Evolutionary conservation across 1,140 invertebrate species (phyloP), one percentile per base, ranked within the genome.

Genomic region (Pseudomyrmex concolor): DNA sequence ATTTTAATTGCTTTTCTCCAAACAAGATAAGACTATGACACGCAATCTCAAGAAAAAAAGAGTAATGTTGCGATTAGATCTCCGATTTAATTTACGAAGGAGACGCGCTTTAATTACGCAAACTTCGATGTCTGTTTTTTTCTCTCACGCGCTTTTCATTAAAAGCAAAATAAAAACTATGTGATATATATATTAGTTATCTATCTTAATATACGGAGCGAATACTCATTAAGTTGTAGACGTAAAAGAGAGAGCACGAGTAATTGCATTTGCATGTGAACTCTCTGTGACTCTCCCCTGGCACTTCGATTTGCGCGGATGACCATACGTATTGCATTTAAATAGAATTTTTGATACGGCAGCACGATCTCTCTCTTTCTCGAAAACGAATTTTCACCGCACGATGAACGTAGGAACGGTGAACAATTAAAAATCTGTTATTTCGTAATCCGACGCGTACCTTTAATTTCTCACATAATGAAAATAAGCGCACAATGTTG

Each of bases 241-340:
- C 83, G 80, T 34, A 89, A 89, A 77, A 82, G 74, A 81, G 74
- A 81, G 78, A 77, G 66, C 50, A 62, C 84, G 81, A 82, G 86
- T 91, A 92, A 92, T 91, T 91, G 89, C 88, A 90, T 92, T 91
- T 88, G 88, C 84, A 88, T 90, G 85, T 85, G 68, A 76, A 83
- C 50, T 43, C 68, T 77, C 50, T 17, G 66, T 19, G 62, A 22
- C 57, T 15, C 19, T 43, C 25, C 17, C 54, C 48, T 22, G 59
- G 9, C n/a, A 25, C 78, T 59, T 64, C 77, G 51, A 55, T 70
- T 73, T 72, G 57, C 64, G 22, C 66, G 77, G 71, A 72, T 86
- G 54, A 77, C 84, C 84, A 68, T 72, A 66, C 68, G 78, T 77
- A 87, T 80, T 84, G 86, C 85, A 86, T 84, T 87, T 84, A 87